Percentiles rank a stretch among this genome's conserved stretches.
Evolutionary conservation across 1,140 invertebrate genomes (phyloP).

Genomic region (Nasonia longicornis): DNA sequence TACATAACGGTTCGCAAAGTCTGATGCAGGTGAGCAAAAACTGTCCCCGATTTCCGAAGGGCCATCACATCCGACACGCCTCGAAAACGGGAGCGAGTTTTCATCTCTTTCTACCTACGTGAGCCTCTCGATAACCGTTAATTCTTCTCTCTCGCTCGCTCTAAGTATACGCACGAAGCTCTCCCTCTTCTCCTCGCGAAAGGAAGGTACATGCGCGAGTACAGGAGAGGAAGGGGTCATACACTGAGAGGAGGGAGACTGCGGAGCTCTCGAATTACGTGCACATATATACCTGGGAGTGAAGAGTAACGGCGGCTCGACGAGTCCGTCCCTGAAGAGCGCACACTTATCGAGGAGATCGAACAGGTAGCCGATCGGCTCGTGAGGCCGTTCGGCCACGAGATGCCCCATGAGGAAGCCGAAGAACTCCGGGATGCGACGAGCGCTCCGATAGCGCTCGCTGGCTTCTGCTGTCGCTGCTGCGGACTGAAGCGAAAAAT

Average conservation of each 20-base stretch:
- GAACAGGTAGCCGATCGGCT: slow-evolving; percentile 67
- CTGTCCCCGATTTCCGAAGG: background rate
- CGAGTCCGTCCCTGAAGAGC: slow-evolving; percentile 65
- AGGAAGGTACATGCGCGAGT: background rate
- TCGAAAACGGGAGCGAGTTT: background rate
- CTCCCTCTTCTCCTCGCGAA: background rate
- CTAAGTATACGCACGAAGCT: background rate
- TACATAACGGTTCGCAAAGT: background rate
- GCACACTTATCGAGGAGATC: slow-evolving; percentile 68
- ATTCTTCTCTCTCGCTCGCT: background rate
- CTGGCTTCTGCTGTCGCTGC: slow-evolving; percentile 50
- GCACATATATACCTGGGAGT: slow-evolving; percentile 51
- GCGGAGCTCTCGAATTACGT: slow-evolving; percentile 7
- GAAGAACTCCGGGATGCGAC: slow-evolving; percentile 66
- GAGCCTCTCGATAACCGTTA: background rate
- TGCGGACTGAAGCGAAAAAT: background rate
- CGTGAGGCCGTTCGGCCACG: slow-evolving; percentile 59
- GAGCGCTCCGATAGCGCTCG: slow-evolving; percentile 58
- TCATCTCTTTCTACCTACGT: background rate
- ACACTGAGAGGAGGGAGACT: background rate
- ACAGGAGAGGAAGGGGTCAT: background rate
- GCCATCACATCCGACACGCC: background rate
- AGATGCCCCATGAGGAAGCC: slow-evolving; percentile 68
- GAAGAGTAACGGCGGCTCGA: slow-evolving; percentile 66
- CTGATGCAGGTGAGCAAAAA: background rate